Evolutionary conservation across 2,888 invertebrate species (phyloP).

Genomic region (Heliconius hortense): DNA sequence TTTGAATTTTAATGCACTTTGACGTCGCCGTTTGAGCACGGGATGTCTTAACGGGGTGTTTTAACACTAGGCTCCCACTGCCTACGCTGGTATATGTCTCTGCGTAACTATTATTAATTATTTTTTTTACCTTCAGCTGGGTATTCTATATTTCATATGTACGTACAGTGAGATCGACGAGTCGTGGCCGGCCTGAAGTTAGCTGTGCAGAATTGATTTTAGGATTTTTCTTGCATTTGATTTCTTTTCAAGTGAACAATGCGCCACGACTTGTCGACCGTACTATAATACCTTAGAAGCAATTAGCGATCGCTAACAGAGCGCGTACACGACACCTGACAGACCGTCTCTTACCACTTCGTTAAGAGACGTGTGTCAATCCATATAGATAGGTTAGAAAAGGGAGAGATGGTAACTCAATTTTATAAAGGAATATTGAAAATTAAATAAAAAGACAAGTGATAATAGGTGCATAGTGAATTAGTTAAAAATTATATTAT

Average conservation of each 20-base stretch:
- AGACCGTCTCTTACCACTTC: slow-evolving; percentile 59
- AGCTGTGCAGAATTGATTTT: too few relatives aligned
- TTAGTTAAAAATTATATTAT: too few relatives aligned
- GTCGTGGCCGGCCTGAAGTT: neutral
- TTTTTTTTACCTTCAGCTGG: neutral
- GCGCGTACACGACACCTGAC: slow-evolving; percentile 43
- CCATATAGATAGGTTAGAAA: slow-evolving; percentile 44
- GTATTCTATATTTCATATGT: neutral
- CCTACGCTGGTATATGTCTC: neutral
- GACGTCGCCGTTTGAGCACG: neutral
- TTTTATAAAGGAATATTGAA: neutral
- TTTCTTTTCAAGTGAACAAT: too few relatives aligned
- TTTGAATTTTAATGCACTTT: neutral
- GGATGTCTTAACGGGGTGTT: neutral
- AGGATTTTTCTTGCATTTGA: too few relatives aligned
- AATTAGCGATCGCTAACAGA: slow-evolving; percentile 42
- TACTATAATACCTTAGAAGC: slow-evolving; percentile 27
- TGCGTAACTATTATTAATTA: neutral
- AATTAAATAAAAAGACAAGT: too few relatives aligned
- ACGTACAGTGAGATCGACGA: neutral
- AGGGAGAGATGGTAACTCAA: neutral
- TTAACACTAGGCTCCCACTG: too few relatives aligned
- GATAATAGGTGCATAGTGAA: too few relatives aligned
- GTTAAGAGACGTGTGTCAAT: slow-evolving; percentile 54
- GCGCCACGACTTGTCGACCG: neutral